Base-by-base conservation (phyloP, 2,888 invertebrate genomes). In the Xestia sexstrigata region DNA sequence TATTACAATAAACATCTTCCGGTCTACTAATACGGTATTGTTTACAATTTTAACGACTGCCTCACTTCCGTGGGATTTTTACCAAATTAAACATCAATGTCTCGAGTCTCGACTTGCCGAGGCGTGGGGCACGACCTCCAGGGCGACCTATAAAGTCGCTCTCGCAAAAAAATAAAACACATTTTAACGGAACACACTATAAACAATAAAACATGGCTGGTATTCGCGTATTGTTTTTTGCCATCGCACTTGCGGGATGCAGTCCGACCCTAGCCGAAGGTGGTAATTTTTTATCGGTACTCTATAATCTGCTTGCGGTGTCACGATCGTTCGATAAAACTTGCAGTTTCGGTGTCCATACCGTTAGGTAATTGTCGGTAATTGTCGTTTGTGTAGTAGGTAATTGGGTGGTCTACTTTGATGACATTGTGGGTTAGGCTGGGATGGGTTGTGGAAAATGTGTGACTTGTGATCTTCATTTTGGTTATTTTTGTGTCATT, bases 81-180 rank as follows among this genome's bases (percentile, higher is more conserved):
- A 85, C 91, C 78, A 89, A 92, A 89, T 84, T 79, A 82, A 88
- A 83, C 67, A 78, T 90, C 91, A 93, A 93, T 91, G 91, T 88
- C 89, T 85, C 68, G 70, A 76, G 91, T 87, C 88, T 84, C 68
- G 71, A 76, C 73, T 93, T 89, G 94, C 79, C 69, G 75, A 76
- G 73, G 93, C 91, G 95, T 95, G 95, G 95, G 95, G 93, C 91
- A 88, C 86, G 95, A 90, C 96, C 96, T 96, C 95, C 94, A 71
- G 63, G 76, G 72, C 92, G 91, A 93, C 91, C 94, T 96, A 96
- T 96, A 96, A 95, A 96, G 93, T 92, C 84, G 91, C 88, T 93
- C 91, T 91, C 89, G 91, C 89, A 90, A 92, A 93, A 90, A 91
- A 89, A 89, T 81, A 85, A 93, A 89, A 89, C 85, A 89, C 89